These are phyloP conservation scores for Hypsibius dujardini DNA, from an alignment of 1,140 invertebrate species.

Conservation along the genomic window DNA sequence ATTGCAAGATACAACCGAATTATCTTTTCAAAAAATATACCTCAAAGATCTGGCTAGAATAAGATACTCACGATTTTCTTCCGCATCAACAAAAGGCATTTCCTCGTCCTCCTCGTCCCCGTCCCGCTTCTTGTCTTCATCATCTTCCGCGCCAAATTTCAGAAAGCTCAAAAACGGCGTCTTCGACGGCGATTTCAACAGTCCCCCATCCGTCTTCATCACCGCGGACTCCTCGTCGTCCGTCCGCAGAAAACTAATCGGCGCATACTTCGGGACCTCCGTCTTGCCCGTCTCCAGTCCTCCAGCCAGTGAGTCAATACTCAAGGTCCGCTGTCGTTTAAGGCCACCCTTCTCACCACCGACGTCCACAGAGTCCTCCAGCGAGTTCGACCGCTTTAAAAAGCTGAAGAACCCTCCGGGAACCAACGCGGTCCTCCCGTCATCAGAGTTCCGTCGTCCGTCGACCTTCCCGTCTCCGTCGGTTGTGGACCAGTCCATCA, in stretches of 20 bases:
- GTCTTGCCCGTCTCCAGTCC: not conserved
- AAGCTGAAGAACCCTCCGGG: not conserved
- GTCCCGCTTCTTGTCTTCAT: too few species aligned
- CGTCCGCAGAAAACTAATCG: not conserved
- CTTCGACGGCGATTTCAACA: not conserved
- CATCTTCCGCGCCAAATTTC: not conserved
- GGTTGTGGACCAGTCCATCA: not conserved
- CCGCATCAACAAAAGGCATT: not conserved
- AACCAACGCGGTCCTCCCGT: not conserved
- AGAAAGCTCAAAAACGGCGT: conserved; percentile 1
- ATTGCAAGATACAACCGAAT: too few species aligned
- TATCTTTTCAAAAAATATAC: too few species aligned
- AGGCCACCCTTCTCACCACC: not conserved
- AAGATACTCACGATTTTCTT: too few species aligned
- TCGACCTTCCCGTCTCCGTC: too few species aligned
- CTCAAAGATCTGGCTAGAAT: too few species aligned
- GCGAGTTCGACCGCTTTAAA: conserved; percentile 4
- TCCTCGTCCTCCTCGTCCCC: not conserved
- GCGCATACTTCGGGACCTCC: not conserved
- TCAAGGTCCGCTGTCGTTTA: too few species aligned
- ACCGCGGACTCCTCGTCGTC: not conserved
- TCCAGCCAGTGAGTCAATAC: not conserved
- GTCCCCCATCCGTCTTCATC: not conserved
- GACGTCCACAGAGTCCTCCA: not conserved
- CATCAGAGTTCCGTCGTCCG: too few species aligned